Conservation (phyloP, 2,113 vertebrate genomes). For the Dicaeum eximium region DNA sequence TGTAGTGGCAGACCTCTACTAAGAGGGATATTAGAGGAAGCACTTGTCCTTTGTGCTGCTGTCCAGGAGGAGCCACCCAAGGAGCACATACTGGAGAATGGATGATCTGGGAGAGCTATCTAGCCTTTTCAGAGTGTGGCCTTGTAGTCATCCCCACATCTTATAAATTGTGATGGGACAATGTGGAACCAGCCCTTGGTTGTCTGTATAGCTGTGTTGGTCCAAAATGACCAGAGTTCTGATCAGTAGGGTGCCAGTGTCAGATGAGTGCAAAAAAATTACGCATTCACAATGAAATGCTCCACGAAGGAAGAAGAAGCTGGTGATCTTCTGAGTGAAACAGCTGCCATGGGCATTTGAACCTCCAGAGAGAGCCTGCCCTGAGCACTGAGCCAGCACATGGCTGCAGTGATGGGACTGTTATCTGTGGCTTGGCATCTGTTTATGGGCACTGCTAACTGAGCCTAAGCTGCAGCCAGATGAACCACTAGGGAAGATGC, state of each 20-base stretch:
- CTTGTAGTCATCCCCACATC: background rate
- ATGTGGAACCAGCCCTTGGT: background rate
- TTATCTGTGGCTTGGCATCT: background rate
- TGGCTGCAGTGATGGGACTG: background rate
- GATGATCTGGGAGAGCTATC: background rate
- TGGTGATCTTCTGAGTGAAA: background rate
- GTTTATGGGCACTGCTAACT: background rate
- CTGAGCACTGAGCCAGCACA: background rate
- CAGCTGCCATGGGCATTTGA: background rate
- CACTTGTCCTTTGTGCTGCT: background rate
- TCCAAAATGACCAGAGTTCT: background rate
- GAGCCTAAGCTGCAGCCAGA: background rate
- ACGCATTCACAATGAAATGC: fast-evolving
- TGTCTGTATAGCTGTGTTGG: background rate
- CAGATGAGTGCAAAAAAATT: background rate
- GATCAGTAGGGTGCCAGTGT: background rate
- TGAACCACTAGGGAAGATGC: background rate
- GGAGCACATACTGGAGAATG: background rate
- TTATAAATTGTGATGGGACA: background rate
- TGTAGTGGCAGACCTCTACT: background rate
- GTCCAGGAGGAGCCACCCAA: background rate
- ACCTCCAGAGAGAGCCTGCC: background rate
- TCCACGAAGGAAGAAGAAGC: background rate
- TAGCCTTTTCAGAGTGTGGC: background rate
- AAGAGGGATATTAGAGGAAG: background rate